Evolutionary conservation across 2,888 invertebrate species (phyloP).

Genomic region (Conistra vaccinii): DNA sequence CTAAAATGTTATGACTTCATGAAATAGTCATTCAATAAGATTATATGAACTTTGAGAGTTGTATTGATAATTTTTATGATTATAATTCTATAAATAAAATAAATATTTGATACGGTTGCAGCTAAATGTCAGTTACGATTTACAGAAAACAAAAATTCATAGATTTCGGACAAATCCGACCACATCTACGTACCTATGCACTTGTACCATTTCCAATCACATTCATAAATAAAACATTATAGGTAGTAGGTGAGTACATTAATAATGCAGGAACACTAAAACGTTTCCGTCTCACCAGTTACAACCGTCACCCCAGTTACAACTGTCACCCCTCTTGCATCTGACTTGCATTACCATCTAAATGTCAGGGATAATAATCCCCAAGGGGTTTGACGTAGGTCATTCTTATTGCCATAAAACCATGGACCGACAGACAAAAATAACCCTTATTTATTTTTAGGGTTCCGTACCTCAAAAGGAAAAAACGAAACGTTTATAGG

Average conservation of each 20-base stretch:
- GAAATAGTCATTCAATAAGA: no score
- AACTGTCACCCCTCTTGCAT: constrained; percentile 49
- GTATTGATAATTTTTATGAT: no score
- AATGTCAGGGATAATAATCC: constrained; percentile 29
- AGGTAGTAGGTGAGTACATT: constrained; percentile 31
- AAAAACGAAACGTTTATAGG: no score
- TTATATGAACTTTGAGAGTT: no score
- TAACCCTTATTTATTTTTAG: no score
- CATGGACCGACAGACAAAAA: not conserved
- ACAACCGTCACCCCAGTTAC: constrained; percentile 26
- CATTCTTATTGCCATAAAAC: constrained; percentile 17
- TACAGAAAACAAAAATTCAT: not conserved
- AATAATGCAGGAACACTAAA: constrained; percentile 50
- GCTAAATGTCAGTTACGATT: not conserved
- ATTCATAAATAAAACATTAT: constrained; percentile 43
- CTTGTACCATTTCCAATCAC: constrained; percentile 29
- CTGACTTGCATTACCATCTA: constrained; percentile 53
- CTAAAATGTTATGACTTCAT: no score
- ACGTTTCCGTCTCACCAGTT: constrained; percentile 43
- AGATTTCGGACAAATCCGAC: not conserved
- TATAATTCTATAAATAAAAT: no score
- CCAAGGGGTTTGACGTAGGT: not conserved
- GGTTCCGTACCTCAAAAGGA: no score
- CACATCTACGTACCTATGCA: not conserved
- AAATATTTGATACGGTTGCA: no score